Evolutionary conservation across 2,797 vertebrate genomes (phyloP).

Genomic region (Cheirogaleus major): DNA sequence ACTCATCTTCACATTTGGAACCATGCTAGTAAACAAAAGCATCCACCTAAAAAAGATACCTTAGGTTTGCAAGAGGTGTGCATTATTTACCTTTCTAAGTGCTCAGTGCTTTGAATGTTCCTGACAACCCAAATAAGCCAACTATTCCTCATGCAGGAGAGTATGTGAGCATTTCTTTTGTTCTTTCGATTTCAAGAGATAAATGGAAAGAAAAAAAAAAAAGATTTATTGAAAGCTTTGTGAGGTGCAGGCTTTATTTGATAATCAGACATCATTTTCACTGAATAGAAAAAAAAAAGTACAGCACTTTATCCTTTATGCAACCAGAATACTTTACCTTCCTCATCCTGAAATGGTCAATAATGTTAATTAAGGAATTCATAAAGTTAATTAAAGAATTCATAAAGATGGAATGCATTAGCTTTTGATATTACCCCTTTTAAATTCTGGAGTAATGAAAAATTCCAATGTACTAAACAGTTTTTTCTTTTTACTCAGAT

Average conservation of each 20-base stretch:
- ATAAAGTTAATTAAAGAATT: conserved; percentile 7
- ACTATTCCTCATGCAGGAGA: not conserved
- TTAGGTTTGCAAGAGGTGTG: not conserved
- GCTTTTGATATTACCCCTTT: conserved; percentile 20
- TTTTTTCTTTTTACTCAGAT: not conserved
- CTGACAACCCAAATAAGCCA: conserved; percentile 7
- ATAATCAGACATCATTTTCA: conserved; percentile 25
- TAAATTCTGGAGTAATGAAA: not conserved
- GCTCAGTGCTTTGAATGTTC: not conserved
- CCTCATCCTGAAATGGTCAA: not conserved
- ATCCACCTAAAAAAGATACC: not conserved
- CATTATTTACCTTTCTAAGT: conserved; percentile 13
- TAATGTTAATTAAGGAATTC: conserved; percentile 30
- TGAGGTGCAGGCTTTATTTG: conserved; percentile 42
- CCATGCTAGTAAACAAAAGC: not conserved
- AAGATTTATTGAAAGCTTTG: conserved; percentile 29
- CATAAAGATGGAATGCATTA: not conserved
- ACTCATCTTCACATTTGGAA: not conserved
- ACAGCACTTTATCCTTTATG: not conserved
- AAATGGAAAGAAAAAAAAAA: not conserved
- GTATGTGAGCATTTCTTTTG: fast-evolving
- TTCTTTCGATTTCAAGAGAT: conserved; percentile 44
- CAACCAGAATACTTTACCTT: not conserved
- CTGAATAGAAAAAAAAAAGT: conserved; percentile 36
- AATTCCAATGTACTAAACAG: not conserved